Evolutionary conservation across 2,888 invertebrate genomes (phyloP), one percentile per base, ranked within the genome.

Genomic region (Pteria penguin): DNA sequence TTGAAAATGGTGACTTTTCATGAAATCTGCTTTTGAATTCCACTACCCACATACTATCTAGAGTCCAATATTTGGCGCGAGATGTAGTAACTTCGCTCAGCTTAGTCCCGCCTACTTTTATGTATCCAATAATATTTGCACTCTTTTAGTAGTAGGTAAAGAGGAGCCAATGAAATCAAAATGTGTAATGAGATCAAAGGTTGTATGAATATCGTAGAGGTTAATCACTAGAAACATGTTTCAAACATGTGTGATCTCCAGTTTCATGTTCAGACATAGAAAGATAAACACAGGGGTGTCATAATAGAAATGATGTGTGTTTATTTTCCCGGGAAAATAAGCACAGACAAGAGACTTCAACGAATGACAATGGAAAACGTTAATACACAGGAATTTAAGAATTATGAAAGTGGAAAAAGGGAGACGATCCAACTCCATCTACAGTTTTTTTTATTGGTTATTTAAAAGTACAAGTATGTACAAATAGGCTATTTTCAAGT

Each of bases 1-100:
- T 45, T 45, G 45, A 45, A 45, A 45, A 45, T 8, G 8, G 45
- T 45, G 45, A 45, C 18, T 45, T 45, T 8, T 45, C 67, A 55
- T 18, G 54, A 67, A 63, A 66, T 67, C 29, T 29, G 29, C 45
- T 29, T 29, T 29, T 33, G 55, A 54, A 11, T 5, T 54, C 29
- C 67, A 27, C 66, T 52, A 52, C 66, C 2, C 26, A 58, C 33
- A 22, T 67, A 54, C 67, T 69, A 54, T n/a, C 55, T 18, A 45
- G 18, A 45, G 18, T 18, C 8, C 18, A 33, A 52, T 63, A 85
- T 84, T 87, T 87, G 86, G 87, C 87, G 87, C 87, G 87, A 84
- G 85, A 87, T 85, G 83, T 83, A 85, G 84, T 82, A 79, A 81
- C 79, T 80, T 77, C 79, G 72, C 76, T 71, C 66, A 76, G 74